Base-by-base conservation (phyloP, 2,113 vertebrate genomes). In the Pitta sordida region DNA sequence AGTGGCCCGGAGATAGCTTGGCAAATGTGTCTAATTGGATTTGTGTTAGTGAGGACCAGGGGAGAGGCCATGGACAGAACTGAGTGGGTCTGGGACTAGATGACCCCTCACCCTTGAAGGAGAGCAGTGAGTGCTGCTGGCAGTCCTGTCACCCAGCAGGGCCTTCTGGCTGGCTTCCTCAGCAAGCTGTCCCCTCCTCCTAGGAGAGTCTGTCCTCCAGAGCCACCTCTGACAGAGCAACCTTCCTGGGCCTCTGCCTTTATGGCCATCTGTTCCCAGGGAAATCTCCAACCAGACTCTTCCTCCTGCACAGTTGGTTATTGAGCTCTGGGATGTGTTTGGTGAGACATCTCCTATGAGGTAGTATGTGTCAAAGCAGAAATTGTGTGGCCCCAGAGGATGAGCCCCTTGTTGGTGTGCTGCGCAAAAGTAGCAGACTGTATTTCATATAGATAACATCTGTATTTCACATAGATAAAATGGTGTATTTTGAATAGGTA, bases 201-300 rank as follows among this genome's bases (percentile, higher is more conserved):
- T 4, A 17, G 37, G 36, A 73, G 12, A 51, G 34, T 22, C 13
- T 86, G 29, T 63, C 13, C 70, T 85, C 67, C 82, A 69, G 91
- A 84, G 75, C 55, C 70, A 34, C 56, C 62, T 34, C 32, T 51
- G 82, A 53, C 55, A 30, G 90, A n/a, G 32, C 46, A 82, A 48
- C 73, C 60, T 86, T 62, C 34, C 86, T 74, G 85, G 48, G 62
- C 52, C 64, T 89, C 34, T 86, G 92, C 76, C 68, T 73, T 29
- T 56, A 11, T 22, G 58, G 71, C 90, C 81, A 68, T 89, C 94
- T 95, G 81, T 59, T 92, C 68, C 70, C 10, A 6, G 55, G 85
- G 60, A 49, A 73, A 27, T 46, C 55, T 83, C 63, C 79, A 37
- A 49, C 24, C 21, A 37, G 5, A 3, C 60, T 15, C 32, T 52